Percentiles rank a stretch among this genome's conserved stretches.
phyloP scores from a whole-genome alignment of 2,113 vertebrate species.

The Recurvirostra avosetta region DNA sequence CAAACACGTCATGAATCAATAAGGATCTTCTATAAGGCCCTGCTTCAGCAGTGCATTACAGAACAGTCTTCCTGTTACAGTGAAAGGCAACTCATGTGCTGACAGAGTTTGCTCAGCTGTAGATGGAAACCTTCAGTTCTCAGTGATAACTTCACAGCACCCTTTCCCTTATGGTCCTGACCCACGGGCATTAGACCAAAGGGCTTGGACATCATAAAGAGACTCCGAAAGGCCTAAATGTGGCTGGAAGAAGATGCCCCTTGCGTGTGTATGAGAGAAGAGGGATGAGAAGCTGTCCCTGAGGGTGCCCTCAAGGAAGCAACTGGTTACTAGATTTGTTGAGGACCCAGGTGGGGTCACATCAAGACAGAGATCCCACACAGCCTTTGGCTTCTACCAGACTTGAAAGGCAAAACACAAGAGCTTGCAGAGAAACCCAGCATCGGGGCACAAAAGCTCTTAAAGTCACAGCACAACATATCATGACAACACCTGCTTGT shows the following conservation, averaged over 20 bases:
- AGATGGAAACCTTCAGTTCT: not conserved
- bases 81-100: fast-evolving
- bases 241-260: not conserved
- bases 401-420: not conserved
- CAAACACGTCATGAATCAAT: fast-evolving
- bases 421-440: not conserved
- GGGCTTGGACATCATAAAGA: not conserved
- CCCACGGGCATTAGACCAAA: not conserved
- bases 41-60: fast-evolving
- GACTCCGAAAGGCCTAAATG: fast-evolving
- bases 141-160: not conserved
- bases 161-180: not conserved
- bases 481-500: not conserved
- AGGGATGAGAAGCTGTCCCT: not conserved
- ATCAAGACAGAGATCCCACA: not conserved
- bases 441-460: not conserved
- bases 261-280: fast-evolving
- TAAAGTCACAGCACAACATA: not conserved
- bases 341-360: not conserved
- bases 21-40: not conserved
- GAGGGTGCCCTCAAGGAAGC: not conserved
- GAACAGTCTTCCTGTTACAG: not conserved
- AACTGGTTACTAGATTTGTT: not conserved
- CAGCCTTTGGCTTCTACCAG: not conserved
- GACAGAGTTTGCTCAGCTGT: not conserved